These are phyloP conservation scores for Planococcus citri DNA, from an alignment of 1,140 invertebrate species.

Conservation along the genomic window DNA sequence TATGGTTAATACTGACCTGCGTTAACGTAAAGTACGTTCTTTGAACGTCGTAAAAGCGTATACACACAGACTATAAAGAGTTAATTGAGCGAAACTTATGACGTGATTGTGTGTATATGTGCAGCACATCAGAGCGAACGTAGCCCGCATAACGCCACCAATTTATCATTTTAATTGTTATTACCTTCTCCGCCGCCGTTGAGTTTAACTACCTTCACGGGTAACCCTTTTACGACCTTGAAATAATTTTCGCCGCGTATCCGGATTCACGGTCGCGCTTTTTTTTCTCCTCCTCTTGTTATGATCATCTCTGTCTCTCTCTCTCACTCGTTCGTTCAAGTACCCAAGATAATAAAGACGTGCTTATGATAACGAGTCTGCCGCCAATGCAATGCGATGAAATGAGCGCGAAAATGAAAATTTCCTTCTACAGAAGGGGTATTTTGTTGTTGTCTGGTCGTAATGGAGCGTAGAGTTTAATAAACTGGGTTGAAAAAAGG, in stretches of 20 bases:
- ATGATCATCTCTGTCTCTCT: too few relatives aligned
- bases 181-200: not conserved
- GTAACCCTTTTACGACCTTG: conserved; percentile 16
- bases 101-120: conserved; percentile 12
- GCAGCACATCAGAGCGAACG: conserved; percentile 8
- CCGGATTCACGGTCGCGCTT: conserved; percentile 12
- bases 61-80: conserved; percentile 8
- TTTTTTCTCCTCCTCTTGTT: not conserved
- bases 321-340: too few relatives aligned
- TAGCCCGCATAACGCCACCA: conserved; percentile 12
- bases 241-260: conserved; percentile 16
- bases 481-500: too few relatives aligned
- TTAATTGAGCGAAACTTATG: conserved; percentile 20
- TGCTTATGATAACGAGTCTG: too few relatives aligned
- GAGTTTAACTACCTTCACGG: not conserved
- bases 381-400: too few relatives aligned
- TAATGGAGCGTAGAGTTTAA: too few relatives aligned
- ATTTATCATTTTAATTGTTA: conserved; percentile 19
- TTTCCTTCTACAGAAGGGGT: too few relatives aligned
- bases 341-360: too few relatives aligned
- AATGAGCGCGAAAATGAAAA: too few relatives aligned
- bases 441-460: too few relatives aligned
- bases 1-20: not conserved
- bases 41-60: conserved; percentile 1
- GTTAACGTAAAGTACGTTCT: not conserved